Base-by-base conservation (phyloP, 2,113 vertebrate species). In the Siniperca knerii region DNA sequence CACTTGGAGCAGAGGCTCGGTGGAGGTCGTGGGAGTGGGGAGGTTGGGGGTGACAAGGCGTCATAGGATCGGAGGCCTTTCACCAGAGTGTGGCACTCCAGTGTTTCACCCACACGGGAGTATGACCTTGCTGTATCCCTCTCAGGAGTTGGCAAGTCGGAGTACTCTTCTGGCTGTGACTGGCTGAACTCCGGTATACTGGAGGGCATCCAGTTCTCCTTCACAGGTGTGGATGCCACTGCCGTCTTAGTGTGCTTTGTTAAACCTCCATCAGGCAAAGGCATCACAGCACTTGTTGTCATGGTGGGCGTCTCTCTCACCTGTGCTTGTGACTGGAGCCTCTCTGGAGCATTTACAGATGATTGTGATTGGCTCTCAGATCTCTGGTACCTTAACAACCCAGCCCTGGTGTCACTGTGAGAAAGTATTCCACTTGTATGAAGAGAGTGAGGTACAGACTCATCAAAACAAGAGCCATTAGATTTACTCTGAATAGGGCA, bases 1-100 rank as follows among this genome's bases (percentile, higher is more conserved):
- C 96, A 96, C 83, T 96, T 96, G 58, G 96, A 96, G 83, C 96
- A 96, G 65, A 94, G 96, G 85, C 91, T 96, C 0, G 95, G 92
- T 1, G 90, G n/a, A 1, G 95, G 89, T 64, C 94, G 91, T 10
- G 92, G 94, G 66, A 91, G 87, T 0, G 93, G 92, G 0, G 93
- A 91, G 7, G 93, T 83, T 9, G 92, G 87, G 7, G 93, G 83
- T 35, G 94, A 93, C 68, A 96, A 66, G 67, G 87, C 62, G 2
- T 96, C 95, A 20, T 96, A 96, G 40, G 93, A 96, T 67, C 93
- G 90, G 3, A 96, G 90, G 77, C 95, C 95, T 89, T 94, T 95
- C 48, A 96, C 95, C 66, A 96, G 89, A 68, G 95, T 96, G 91
- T 95, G 95, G 77, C 96, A 96, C 92, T 96, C 95, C 66, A 96